Base-by-base conservation (phyloP, 23 tunicate species). In the Ascidia mentula region DNA sequence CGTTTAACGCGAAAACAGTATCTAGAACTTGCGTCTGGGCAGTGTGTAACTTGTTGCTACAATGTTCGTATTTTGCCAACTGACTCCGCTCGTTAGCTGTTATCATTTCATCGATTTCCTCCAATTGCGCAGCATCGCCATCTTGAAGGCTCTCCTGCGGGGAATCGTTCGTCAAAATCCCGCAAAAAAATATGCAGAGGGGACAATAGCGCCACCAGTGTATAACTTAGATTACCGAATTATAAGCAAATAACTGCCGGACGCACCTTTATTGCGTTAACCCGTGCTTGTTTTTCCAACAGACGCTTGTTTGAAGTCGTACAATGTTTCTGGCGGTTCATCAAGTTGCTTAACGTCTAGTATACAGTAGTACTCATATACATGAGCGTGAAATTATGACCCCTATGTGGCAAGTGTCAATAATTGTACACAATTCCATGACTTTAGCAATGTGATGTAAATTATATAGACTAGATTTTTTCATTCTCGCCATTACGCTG, bases 101-200 rank as follows among this genome's bases (percentile, higher is more conserved):
- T 34, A 91, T 38, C 87, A 91, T 91, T 75, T 85, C 97, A 31
- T 91, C 97, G 26, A 91, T 91, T n/a, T 91, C 97, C 72, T 91
- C 86, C 40, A 91, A 80, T 72, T 91, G 97, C 28, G 72, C 97
- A 0, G 77, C 84, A 32, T 86, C 90, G 28, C 81, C 80, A 30
- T 85, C 83, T 80, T 69, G 75, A 32, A 91, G 38, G 34, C 75
- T 40, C 24, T 78, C 90, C 90, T 79, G 46, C 70, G 37, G 69
- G 81, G 46, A 77, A 38, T 20, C 33, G 13, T 20, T 26, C 4
- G 2, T 53, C 24, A 9, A 53, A 53, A 20, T 9, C 65, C 65
- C 7, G 65, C 65, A 3, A n/a, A n/a, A n/a, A n/a, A n/a, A n/a
- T n/a, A n/a, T n/a, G n/a, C n/a, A n/a, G n/a, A n/a, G n/a, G n/a